phyloP scores from a whole-genome alignment of 2,888 invertebrate species.

The Eudasyphora cyanicolor region DNA sequence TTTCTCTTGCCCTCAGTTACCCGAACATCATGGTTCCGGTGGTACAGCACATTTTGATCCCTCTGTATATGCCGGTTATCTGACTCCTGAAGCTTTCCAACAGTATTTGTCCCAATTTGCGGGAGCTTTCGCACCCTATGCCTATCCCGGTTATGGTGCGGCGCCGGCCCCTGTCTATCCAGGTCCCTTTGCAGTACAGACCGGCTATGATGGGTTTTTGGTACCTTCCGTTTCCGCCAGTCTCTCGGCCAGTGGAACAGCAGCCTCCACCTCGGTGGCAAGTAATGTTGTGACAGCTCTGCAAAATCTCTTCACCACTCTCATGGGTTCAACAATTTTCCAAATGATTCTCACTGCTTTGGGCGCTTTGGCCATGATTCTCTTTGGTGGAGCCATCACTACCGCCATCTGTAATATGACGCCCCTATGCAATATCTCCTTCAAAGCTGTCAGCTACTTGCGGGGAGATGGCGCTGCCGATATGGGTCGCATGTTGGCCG shows the following conservation, averaged over 20 bases:
- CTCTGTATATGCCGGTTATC: slow-evolving; percentile 72
- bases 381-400: slow-evolving; percentile 82
- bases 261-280: slow-evolving; percentile 61
- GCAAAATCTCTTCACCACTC: slow-evolving; percentile 71
- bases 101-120: slow-evolving; percentile 77
- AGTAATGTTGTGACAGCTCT: slow-evolving; percentile 68
- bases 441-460: slow-evolving; percentile 74
- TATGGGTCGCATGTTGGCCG: slow-evolving; percentile 76
- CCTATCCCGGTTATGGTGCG: slow-evolving; percentile 69
- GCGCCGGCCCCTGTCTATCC: slow-evolving; percentile 73
- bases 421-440: slow-evolving; percentile 82
- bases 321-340: slow-evolving; percentile 77
- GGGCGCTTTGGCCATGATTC: slow-evolving; percentile 79
- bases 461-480: slow-evolving; percentile 70
- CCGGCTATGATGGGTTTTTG: slow-evolving; percentile 80
- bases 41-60: slow-evolving; percentile 71
- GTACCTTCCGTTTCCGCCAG: slow-evolving; percentile 73
- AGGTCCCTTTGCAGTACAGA: slow-evolving; percentile 77
- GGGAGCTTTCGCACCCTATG: slow-evolving; percentile 70
- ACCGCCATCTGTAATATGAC: slow-evolving; percentile 82
- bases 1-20: slow-evolving; percentile 61
- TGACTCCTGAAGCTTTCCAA: slow-evolving; percentile 77
- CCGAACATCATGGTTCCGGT: slow-evolving; percentile 69
- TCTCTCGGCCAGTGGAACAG: slow-evolving; percentile 60
- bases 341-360: slow-evolving; percentile 80